Conservation (phyloP, 2,113 vertebrate species). For the Xiphophorus hellerii region DNA sequence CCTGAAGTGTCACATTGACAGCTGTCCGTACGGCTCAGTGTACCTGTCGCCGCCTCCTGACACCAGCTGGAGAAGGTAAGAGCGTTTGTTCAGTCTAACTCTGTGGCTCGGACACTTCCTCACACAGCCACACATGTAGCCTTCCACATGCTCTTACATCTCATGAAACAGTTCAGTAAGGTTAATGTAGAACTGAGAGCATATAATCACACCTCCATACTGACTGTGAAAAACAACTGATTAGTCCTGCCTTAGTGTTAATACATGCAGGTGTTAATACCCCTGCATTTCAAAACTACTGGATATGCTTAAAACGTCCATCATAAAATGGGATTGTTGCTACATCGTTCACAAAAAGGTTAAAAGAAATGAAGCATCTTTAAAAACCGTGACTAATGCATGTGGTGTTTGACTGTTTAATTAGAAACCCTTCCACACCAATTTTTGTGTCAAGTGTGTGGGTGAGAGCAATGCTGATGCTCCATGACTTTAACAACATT, state of each 20-base stretch:
- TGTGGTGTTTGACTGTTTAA: background rate
- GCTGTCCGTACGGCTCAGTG: constrained; percentile 94
- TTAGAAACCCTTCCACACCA: background rate
- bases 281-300: background rate
- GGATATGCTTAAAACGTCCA: too few species aligned
- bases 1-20: constrained; percentile 81
- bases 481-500: background rate
- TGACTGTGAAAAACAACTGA: background rate
- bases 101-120: too few species aligned
- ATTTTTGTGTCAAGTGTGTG: background rate
- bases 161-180: background rate
- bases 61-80: constrained; percentile 97
- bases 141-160: background rate
- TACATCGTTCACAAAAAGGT: background rate
- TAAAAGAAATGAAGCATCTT: background rate
- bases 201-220: too few species aligned
- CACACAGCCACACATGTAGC: too few species aligned
- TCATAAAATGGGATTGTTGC: background rate
- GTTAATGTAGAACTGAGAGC: too few species aligned
- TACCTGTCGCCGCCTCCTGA: constrained; percentile 95
- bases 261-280: too few species aligned
- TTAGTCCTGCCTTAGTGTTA: background rate
- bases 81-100: background rate
- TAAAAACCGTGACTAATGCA: background rate
- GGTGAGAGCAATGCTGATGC: too few species aligned